Base-by-base conservation (phyloP, 1,140 invertebrate genomes). In the Macrotrachela quadricornifera region DNA sequence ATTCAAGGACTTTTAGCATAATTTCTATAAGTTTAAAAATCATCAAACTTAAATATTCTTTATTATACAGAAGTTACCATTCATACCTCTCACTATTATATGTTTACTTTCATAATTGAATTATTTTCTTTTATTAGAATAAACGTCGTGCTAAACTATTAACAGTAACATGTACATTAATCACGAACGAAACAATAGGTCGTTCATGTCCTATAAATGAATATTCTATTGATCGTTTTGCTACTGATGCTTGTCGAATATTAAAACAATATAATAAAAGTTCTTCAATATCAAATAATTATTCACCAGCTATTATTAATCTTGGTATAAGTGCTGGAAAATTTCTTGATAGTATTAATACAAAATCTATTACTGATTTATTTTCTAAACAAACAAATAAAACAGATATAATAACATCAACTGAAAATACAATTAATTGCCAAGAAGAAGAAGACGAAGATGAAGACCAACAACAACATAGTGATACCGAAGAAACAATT, bases 291-390 rank as follows among this genome's bases (percentile, higher is more conserved):
- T 30, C 21, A 8, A 30, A 43, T 58, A 59, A n/a, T 53, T 66
- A 64, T 64, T 55, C 56, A 38, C 70, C 70, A n/a, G 58, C 67
- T 1, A 75, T 85, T 15, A 76, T 75, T 53, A 80, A 77, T 63
- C 66, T 85, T 10, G 79, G 80, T 9, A 69, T 85, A 3, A 80
- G 80, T 57, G 81, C 79, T 16, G 76, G 78, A 2, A 85, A 85
- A 67, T 86, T 86, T 71, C 72, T 79, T 60, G 73, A 78, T 57
- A 64, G 62, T 44, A 76, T 75, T 57, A 76, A 77, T 45, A 49
- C 59, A 17, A 54, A 46, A 21, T 62, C 60, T 36, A 67, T 71
- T 40, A 57, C 61, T 11, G 53, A 55, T 37, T 62, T 66, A 56
- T 65, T 69, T 56, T 49, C 53, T 15, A 40, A 56, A 30, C 52